phyloP scores from a whole-genome alignment of 1,140 invertebrate genomes.

The Heliconius himera region DNA sequence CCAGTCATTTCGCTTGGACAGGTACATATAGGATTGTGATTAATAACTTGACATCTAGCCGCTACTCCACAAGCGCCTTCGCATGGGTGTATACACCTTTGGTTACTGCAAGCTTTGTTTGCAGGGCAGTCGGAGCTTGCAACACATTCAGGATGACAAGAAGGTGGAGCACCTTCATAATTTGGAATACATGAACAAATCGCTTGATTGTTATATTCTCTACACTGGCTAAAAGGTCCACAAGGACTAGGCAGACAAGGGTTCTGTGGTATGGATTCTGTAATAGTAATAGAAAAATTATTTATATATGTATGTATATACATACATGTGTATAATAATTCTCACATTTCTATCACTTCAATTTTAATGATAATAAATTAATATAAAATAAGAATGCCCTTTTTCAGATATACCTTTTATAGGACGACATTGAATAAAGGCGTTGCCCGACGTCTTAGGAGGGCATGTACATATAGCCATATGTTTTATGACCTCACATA shows the following conservation, averaged over 20 bases:
- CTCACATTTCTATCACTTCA: no score
- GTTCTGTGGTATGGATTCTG: constrained; percentile 64
- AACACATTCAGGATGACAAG: constrained; percentile 84
- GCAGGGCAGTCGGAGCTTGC: constrained; percentile 83
- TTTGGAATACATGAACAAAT: constrained; percentile 84
- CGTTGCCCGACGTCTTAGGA: constrained; percentile 86
- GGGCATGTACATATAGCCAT: constrained; percentile 88
- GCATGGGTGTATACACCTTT: constrained; percentile 85
- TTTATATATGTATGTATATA: neutral
- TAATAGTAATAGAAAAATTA: constrained; percentile 40
- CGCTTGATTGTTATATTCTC: constrained; percentile 83
- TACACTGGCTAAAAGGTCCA: constrained; percentile 84
- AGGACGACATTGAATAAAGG: constrained; percentile 85
- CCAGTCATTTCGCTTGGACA: constrained; percentile 83
- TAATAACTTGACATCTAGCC: constrained; percentile 84
- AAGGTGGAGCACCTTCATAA: constrained; percentile 84
- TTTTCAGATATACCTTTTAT: constrained; percentile 77
- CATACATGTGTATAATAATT: no score
- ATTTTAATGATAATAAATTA: no score
- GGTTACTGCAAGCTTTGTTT: constrained; percentile 83
- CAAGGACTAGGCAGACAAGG: constrained; percentile 84
- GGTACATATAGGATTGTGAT: constrained; percentile 86
- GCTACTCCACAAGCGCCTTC: constrained; percentile 84
- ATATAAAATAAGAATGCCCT: no score
- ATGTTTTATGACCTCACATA: constrained; percentile 89